Conservation (phyloP, 1,140 invertebrate genomes). For the Oncopeltus fasciatus region DNA sequence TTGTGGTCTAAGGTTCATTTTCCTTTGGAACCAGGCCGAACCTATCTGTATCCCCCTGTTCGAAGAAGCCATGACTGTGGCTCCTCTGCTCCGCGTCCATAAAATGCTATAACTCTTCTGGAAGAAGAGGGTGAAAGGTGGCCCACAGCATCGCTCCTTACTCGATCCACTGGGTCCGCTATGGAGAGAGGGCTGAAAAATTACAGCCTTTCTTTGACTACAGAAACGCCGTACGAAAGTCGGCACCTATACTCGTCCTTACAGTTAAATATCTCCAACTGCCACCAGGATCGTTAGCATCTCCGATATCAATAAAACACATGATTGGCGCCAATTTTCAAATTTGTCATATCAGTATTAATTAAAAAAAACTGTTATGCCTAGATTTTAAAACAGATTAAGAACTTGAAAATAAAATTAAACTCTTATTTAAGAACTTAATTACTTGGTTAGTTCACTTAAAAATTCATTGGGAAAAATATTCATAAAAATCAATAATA, state of each 20-base stretch:
- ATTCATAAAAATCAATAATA: background rate
- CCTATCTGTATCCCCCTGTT: constrained; percentile 77
- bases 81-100: constrained; percentile 14
- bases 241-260: background rate
- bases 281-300: constrained; percentile 15
- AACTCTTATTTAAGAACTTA: no score
- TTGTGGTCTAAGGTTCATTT: constrained; percentile 85
- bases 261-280: constrained; percentile 11
- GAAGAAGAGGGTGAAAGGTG: background rate
- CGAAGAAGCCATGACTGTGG: constrained; percentile 58
- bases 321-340: constrained; percentile 14
- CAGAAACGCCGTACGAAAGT: background rate
- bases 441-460: no score
- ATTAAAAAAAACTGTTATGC: constrained; percentile 6
- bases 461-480: no score
- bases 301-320: constrained; percentile 20
- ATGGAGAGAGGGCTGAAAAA: background rate
- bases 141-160: background rate
- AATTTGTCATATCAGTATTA: background rate
- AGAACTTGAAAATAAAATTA: no score
- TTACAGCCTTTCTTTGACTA: background rate
- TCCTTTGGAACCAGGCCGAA: constrained; percentile 91
- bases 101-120: constrained; percentile 23
- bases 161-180: background rate
- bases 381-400: no score